Base-by-base conservation (phyloP, 1,140 invertebrate genomes). In the Hylaeus anthracinus region DNA sequence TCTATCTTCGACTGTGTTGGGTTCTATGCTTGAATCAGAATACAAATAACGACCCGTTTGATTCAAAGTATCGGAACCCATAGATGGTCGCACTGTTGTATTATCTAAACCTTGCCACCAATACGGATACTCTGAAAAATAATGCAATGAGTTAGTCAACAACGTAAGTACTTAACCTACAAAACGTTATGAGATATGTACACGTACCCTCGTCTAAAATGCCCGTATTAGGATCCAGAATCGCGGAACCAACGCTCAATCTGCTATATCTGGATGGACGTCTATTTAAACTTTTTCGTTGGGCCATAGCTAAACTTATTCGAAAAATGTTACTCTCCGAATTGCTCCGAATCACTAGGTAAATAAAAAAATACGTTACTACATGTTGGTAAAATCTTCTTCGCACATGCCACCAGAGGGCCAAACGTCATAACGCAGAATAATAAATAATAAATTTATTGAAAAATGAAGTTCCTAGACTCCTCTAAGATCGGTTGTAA, bases 61-160 rank as follows among this genome's bases (percentile, higher is more conserved):
- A 69, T 78, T 78, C 6, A 5, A n/a, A 10, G 0, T 8, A 26
- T 26, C 37, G 15, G 14, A 48, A 41, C 14, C n/a, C 0, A 0
- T 5, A 2, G 73, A 79, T 5, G 6, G 39, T 9, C 4, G 56
- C 0, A 3, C 0, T 5, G 45, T 12, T 4, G 69, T 65, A 41
- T 69, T 63, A 1, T 81, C 76, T 9, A 87, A 64, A 3, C 81
- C 4, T 39, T 71, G 71, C 73, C 71, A 86, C 86, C 86, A 87
- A 64, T 79, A 79, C 51, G 78, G 67, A 2, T 65, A 1, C 15
- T 74, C 86, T 87, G 8, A 4, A 56, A 70, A 15, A 14, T 0
- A 41, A 3, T 12, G 12, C 6, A 41, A 1, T 60, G 61, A 10
- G 1, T 51, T 6, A 53, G 1, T 10, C 3, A 37, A 51, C 37